Conservation (phyloP, 2,888 invertebrate species). For the Agapostemon virescens region DNA sequence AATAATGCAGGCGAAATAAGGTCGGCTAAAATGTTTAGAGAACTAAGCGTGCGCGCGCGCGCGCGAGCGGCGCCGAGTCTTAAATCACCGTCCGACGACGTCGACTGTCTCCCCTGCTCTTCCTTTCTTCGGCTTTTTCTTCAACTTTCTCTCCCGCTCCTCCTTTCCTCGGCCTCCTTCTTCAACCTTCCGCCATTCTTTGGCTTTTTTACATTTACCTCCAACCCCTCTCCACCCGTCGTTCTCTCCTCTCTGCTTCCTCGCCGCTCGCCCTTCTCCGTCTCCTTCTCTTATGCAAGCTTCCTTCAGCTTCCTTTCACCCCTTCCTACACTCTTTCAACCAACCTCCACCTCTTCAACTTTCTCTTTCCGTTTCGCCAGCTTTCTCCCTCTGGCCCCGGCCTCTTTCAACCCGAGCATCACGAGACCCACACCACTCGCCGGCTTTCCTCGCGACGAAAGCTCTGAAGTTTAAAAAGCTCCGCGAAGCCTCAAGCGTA, state of each 20-base stretch:
- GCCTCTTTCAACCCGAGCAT: slow-evolving; percentile 38
- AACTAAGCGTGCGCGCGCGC: slow-evolving; percentile 67
- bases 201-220: slow-evolving; percentile 24
- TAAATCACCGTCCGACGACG: slow-evolving; percentile 73
- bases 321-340: background rate
- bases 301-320: background rate
- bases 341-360: background rate
- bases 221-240: background rate
- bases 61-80: slow-evolving; percentile 62
- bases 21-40: slow-evolving; percentile 77
- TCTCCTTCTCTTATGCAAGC: slow-evolving; percentile 7
- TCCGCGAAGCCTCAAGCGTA: slow-evolving; percentile 52
- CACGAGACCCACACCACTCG: slow-evolving; percentile 38
- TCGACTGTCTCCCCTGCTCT: slow-evolving; percentile 58
- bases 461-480: slow-evolving; percentile 70
- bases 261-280: slow-evolving; percentile 27
- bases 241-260: slow-evolving; percentile 8
- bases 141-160: slow-evolving; percentile 14
- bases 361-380: background rate
- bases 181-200: slow-evolving; percentile 23
- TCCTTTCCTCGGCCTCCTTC: background rate
- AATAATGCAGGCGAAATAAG: slow-evolving; percentile 77
- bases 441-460: slow-evolving; percentile 55
- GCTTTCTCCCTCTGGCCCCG: background rate
- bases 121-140: slow-evolving; percentile 36